Evolutionary conservation across 2,797 vertebrate genomes (phyloP).

Genomic region (Anguilla anguilla): DNA sequence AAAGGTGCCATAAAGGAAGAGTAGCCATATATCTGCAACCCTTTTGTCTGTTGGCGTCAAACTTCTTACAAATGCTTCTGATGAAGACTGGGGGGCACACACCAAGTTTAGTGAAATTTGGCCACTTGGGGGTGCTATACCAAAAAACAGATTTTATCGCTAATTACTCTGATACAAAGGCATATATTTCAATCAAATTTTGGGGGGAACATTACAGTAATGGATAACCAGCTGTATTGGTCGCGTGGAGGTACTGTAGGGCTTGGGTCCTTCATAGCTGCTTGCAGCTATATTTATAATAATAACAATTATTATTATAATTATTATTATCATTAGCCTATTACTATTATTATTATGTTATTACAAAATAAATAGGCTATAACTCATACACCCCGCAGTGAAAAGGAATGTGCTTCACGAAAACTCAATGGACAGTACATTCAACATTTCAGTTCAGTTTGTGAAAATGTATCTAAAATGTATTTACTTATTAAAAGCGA

Average conservation of each 20-base stretch:
- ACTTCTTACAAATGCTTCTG: too few species aligned
- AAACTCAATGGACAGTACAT: not conserved
- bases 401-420: not conserved
- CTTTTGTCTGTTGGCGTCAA: too few species aligned
- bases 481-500: not conserved
- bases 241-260: too few species aligned
- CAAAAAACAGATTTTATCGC: too few species aligned
- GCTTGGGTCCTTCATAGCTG: not conserved
- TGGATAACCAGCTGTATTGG: not conserved
- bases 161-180: too few species aligned
- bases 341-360: not conserved
- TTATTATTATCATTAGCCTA: not conserved
- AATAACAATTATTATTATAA: not conserved
- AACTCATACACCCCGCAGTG: not conserved
- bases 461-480: not conserved
- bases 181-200: too few species aligned
- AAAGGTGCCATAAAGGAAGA: too few species aligned
- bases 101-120: too few species aligned
- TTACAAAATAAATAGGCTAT: not conserved
- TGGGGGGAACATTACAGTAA: too few species aligned
- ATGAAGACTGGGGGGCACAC: too few species aligned
- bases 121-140: too few species aligned
- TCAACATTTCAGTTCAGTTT: not conserved
- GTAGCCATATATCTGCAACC: too few species aligned
- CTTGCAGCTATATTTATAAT: not conserved